Evolutionary conservation across 2,888 invertebrate species (phyloP).

Genomic region (Lasioglossum morio): DNA sequence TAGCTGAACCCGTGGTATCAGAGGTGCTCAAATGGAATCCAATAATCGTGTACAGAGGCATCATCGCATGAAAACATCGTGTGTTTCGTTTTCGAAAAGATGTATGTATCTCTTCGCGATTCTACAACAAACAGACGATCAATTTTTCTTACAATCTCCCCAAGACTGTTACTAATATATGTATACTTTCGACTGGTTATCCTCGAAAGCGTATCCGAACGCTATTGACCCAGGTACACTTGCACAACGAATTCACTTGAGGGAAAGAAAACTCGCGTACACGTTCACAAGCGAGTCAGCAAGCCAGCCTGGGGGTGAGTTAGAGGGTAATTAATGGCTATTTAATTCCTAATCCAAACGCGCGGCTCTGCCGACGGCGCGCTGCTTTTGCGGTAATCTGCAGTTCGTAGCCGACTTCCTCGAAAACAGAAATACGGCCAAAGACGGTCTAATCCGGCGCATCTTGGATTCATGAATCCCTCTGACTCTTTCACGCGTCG

Average conservation of each 20-base stretch:
- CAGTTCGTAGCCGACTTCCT: conserved; percentile 70
- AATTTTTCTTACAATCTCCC: neutral
- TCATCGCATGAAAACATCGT: conserved; percentile 28
- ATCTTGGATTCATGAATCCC: conserved; percentile 83
- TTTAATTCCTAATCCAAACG: conserved; percentile 76
- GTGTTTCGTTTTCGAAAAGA: neutral
- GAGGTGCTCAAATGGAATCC: conserved; percentile 79
- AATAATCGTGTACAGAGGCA: conserved; percentile 55
- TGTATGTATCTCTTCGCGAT: neutral
- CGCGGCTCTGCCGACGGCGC: conserved; percentile 62
- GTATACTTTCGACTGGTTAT: neutral
- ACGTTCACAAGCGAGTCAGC: neutral
- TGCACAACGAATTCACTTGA: conserved; percentile 18
- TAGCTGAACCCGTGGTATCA: conserved; percentile 77
- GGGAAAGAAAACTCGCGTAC: conserved; percentile 25
- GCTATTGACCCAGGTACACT: neutral
- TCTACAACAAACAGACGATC: neutral
- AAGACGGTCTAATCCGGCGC: conserved; percentile 81
- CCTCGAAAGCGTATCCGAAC: neutral
- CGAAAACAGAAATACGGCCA: conserved; percentile 78
- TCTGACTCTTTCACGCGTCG: conserved; percentile 67
- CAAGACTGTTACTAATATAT: neutral
- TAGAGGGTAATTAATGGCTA: conserved; percentile 72
- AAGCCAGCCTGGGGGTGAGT: conserved; percentile 2
- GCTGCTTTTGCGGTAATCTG: conserved; percentile 78